Conservation (phyloP, 2,113 vertebrate species). For the Podiceps cristatus region DNA sequence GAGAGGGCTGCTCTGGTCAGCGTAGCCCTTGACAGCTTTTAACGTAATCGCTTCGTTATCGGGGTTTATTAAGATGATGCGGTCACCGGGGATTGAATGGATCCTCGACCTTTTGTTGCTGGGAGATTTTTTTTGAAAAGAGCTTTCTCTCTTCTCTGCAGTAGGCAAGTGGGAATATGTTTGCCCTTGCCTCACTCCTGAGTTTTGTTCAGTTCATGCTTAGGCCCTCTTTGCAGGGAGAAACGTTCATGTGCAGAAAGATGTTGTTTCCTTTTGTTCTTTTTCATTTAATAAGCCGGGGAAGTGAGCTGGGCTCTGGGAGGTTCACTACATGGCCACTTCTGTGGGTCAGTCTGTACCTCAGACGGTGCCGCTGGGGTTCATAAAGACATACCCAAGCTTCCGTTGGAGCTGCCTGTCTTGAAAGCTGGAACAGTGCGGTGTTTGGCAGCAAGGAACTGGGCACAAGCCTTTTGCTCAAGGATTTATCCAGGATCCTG, state of each 20-base stretch:
- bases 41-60: slow-evolving; percentile 20
- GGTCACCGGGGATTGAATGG: neutral
- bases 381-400: neutral
- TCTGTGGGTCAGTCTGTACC: neutral
- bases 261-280: neutral
- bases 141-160: neutral
- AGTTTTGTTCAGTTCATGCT: neutral
- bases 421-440: neutral
- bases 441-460: neutral
- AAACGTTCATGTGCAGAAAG: neutral
- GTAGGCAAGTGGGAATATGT: neutral
- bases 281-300: neutral
- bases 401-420: neutral
- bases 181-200: neutral
- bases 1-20: slow-evolving; percentile 49
- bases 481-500: neutral
- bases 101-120: neutral
- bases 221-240: neutral
- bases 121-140: neutral
- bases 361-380: neutral
- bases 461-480: neutral
- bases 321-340: neutral
- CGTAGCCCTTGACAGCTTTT: slow-evolving; percentile 13
- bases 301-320: neutral
- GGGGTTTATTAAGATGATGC: neutral